Evolutionary conservation across 2,888 invertebrate genomes (phyloP), one percentile per base, ranked within the genome.

Genomic region (Drosophila ezoana): DNA sequence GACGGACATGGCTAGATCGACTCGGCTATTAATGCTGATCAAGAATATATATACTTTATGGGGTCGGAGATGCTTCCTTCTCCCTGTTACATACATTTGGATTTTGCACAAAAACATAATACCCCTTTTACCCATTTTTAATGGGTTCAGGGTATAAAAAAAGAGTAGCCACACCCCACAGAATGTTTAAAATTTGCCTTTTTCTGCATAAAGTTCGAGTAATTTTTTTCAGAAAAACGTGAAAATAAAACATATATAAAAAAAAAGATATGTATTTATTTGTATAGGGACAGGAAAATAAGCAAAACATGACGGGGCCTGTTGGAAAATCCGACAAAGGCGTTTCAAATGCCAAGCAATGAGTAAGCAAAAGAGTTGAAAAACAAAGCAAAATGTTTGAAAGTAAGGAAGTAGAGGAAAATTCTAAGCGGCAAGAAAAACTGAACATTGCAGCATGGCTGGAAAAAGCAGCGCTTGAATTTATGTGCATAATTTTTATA

Each of bases 401-500:
- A 63, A 72, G 64, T 14, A 23, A 5, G 60, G 54, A 57, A 47
- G 43, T 16, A 23, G 18, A 18, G 61, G 23, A 49, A 69, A 62
- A 71, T 64, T 62, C 79, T 44, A n/a, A n/a, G 40, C 40, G 43
- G 10, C 10, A 48, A 35, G 8, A 56, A 45, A 28, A 56, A 48
- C 14, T 16, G 63, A 66, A 69, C 64, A 70, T 66, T 58, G 64
- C 52, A 68, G 82, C 86, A 80, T 81, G 76, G 71, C 58, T 66
- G 51, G 63, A 47, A 75, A 72, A 60, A 65, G 51, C 60, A 81
- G 58, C 76, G 60, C 52, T 65, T 60, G 80, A 87, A 83, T 83
- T 83, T 83, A 83, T 83, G 83, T 87, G 86, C 77, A 83, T 83
- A 82, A 87, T 85, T 85, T 83, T 82, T 79, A 66, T 84, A 65